These are phyloP conservation scores for Nasonia longicornis DNA, from an alignment of 1,140 invertebrate genomes.

Conservation along the genomic window DNA sequence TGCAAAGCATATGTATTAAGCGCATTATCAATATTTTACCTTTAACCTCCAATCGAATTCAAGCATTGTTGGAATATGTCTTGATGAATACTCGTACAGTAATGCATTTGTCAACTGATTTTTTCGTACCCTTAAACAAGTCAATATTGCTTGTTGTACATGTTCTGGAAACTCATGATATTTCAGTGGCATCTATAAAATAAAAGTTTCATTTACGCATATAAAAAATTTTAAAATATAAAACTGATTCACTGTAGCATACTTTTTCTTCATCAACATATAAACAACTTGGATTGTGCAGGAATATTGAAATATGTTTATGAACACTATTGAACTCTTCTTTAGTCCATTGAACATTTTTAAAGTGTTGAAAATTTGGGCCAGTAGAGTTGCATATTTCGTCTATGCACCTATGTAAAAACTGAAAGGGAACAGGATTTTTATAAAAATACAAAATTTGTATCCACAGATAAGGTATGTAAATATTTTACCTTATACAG, in stretches of 20 bases:
- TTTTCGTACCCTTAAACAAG: slow-evolving; percentile 57
- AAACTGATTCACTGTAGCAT: background rate
- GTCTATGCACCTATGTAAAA: slow-evolving; percentile 60
- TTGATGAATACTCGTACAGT: slow-evolving; percentile 53
- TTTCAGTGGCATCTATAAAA: slow-evolving; percentile 60
- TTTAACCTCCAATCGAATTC: slow-evolving; percentile 66
- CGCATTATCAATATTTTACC: slow-evolving; percentile 47
- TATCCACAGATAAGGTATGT: background rate
- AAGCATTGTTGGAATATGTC: slow-evolving; percentile 53
- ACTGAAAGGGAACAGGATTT: slow-evolving; percentile 48
- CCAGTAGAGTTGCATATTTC: slow-evolving; percentile 60
- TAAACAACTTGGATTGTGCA: slow-evolving; percentile 57
- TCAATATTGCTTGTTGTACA: slow-evolving; percentile 54
- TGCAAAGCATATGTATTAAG: background rate
- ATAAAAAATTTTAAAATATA: slow-evolving; percentile 20
- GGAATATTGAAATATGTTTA: slow-evolving; percentile 52
- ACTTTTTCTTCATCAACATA: slow-evolving; percentile 59
- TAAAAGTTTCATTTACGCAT: background rate
- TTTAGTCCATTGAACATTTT: slow-evolving; percentile 58
- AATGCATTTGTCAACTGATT: slow-evolving; percentile 56
- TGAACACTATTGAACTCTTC: slow-evolving; percentile 56
- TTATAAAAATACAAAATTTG: background rate
- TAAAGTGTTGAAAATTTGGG: slow-evolving; percentile 56
- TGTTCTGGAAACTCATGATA: slow-evolving; percentile 58
- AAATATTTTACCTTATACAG: slow-evolving; percentile 53